These are phyloP conservation scores for Pipistrellus pygmaeus DNA, from an alignment of 2,797 vertebrate species.

Conservation along the genomic window DNA sequence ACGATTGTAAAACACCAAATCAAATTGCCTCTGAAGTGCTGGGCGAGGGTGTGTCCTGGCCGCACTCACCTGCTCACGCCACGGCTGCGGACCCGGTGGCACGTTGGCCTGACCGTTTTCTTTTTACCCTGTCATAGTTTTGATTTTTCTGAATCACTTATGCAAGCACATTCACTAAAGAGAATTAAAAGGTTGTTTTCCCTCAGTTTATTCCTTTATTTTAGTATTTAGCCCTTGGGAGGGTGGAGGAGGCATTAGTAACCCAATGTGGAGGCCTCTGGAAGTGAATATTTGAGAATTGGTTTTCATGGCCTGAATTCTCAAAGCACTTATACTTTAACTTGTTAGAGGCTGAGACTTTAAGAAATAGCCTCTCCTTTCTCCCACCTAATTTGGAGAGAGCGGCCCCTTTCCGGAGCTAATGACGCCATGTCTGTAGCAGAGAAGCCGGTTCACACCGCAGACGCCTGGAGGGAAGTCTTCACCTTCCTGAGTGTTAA, in stretches of 20 bases:
- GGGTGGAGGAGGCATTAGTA: background rate
- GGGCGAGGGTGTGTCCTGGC: background rate
- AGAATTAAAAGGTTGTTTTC: constrained; percentile 21
- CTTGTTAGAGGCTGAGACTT: background rate
- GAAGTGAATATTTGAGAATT: constrained; percentile 53
- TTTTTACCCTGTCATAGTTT: background rate
- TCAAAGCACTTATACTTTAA: background rate
- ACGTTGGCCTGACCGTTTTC: background rate
- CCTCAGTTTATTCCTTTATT: background rate
- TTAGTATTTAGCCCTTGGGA: background rate
- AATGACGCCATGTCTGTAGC: background rate
- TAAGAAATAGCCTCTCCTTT: background rate
- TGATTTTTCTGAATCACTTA: constrained; percentile 44
- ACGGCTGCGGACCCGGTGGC: fast-evolving
- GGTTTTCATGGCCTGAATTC: constrained; percentile 26
- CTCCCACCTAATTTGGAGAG: background rate
- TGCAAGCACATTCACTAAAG: background rate
- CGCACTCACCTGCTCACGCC: fast-evolving
- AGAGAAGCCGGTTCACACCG: background rate
- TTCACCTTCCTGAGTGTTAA: background rate
- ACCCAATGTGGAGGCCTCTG: background rate
- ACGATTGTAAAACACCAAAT: fast-evolving
- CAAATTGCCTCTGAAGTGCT: background rate
- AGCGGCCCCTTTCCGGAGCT: background rate
- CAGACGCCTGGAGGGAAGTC: background rate